Evolutionary conservation across 2,113 vertebrate species (phyloP).

Genomic region (Platichthys flesus): DNA sequence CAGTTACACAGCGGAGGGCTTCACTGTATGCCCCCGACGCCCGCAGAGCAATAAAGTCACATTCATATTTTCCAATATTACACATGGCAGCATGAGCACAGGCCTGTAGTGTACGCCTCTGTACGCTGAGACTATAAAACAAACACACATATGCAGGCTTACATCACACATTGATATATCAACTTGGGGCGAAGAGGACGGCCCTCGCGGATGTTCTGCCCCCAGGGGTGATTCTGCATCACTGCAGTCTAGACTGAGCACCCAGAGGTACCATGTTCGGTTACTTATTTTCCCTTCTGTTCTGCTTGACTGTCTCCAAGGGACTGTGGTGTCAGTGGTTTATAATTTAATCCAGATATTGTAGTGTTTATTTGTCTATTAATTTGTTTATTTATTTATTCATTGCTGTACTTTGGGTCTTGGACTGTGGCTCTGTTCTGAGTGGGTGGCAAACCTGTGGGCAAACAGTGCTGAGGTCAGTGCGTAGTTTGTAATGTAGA

Average conservation of each 20-base stretch:
- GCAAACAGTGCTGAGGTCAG: background rate
- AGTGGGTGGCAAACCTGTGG: no score
- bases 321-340: no score
- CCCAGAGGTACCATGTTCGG: background rate
- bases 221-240: conserved; percentile 6
- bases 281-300: background rate
- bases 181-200: conserved; percentile 9
- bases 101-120: background rate
- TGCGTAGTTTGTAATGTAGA: background rate
- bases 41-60: conserved; percentile 40
- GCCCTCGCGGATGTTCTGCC: background rate
- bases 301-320: background rate
- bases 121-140: conserved; percentile 5
- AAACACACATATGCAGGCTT: conserved; percentile 6
- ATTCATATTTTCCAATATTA: conserved; percentile 54
- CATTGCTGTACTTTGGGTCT: background rate
- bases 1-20: conserved; percentile 45
- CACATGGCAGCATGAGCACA: conserved; percentile 22
- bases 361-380: conserved; percentile 7
- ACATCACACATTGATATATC: conserved; percentile 12
- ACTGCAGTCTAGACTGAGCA: conserved; percentile 13
- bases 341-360: background rate
- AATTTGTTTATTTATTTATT: background rate
- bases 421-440: background rate
- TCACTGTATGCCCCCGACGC: conserved; percentile 35